Percentiles rank a stretch among this genome's conserved stretches.
phyloP scores from a whole-genome alignment of 2,113 vertebrate species.

The Limanda limanda region DNA sequence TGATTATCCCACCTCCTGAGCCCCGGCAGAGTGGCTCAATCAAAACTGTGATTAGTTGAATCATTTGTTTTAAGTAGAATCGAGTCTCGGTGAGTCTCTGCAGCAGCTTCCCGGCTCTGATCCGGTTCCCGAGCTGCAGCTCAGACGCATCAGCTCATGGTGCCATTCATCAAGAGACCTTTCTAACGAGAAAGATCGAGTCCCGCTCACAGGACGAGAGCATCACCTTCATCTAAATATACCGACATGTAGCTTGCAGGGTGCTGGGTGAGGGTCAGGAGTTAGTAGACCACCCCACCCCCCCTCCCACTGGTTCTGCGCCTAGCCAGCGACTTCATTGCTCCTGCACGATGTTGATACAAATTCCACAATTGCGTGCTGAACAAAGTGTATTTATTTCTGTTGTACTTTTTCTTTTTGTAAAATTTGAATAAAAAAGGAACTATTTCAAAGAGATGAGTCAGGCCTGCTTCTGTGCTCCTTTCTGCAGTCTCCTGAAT shows the following conservation, averaged over 20 bases:
- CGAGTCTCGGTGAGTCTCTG: slow-evolving; percentile 21
- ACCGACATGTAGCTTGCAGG: slow-evolving; percentile 8
- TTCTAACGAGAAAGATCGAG: neutral
- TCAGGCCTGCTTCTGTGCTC: slow-evolving; percentile 45
- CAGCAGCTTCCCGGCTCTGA: slow-evolving; percentile 6
- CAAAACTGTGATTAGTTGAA: slow-evolving; percentile 69
- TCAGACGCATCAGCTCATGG: neutral
- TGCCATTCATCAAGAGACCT: slow-evolving; percentile 16
- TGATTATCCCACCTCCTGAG: slow-evolving; percentile 67
- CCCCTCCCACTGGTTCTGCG: slow-evolving; percentile 42
- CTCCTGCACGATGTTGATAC: slow-evolving; percentile 70
- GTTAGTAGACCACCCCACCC: neutral
- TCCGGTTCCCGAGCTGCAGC: neutral
- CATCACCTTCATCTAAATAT: neutral
- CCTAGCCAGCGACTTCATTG: slow-evolving; percentile 36
- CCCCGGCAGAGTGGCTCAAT: slow-evolving; percentile 71
- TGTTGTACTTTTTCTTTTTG: slow-evolving; percentile 83
- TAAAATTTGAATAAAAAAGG: slow-evolving; percentile 85
- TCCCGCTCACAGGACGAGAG: neutral
- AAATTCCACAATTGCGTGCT: slow-evolving; percentile 69
- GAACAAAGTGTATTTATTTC: slow-evolving; percentile 82
- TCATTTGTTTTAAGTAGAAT: slow-evolving; percentile 71
- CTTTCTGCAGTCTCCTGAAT: slow-evolving; percentile 29
- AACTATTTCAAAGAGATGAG: slow-evolving; percentile 77
- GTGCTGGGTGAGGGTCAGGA: slow-evolving; percentile 17